Evolutionary conservation across 2,888 invertebrate species (phyloP), one percentile per base, ranked within the genome.

Genomic region (Enchytraeus crypticus): DNA sequence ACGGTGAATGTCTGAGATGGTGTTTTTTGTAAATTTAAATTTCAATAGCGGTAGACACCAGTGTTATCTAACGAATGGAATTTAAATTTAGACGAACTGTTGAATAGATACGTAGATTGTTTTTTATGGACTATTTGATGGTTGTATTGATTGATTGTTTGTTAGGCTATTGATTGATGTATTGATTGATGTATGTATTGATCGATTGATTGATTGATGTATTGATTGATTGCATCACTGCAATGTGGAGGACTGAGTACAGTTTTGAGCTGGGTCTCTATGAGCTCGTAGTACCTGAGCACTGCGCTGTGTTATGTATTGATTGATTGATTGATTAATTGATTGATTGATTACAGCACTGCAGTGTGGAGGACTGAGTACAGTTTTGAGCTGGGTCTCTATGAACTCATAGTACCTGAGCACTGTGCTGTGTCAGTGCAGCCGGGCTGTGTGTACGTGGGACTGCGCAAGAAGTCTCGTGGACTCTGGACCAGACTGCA

Each of bases 401-500:
- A 66, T 65, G 73, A 68, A 45, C 60, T 59, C 21, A 66, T 75
- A 11, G 54, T 66, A 21, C 68, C 70, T 2, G 60, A 60, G 4
- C 67, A 66, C 21, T 70, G 71, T 59, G 65, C 65, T 21, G 62
- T 71, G 11, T 55, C 60, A 4, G 65, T 72, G 1, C 62, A 60
- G 8, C 47, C 63, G 0, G 65, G 64, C 43, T 66, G 70, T 51
- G 71, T 72, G 21, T 57, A 66, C 8, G 64, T 75, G 23, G 70
- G 70, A 2, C 64, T 75, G 29, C 59, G 66, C 51, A 75, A 75
- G 64, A 59, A 66, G 14, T 63, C 64, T 5, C 66, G 70, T 47
- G 73, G 73, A 8, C 66, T 61, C 47, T 75, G 75, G 73, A 69
- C 68, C 23, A 55, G 72, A 29, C 66, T 73, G 29, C 64, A 69